Evolutionary conservation across 2,888 invertebrate species (phyloP).

Genomic region (Drosophila suboccidentalis): DNA sequence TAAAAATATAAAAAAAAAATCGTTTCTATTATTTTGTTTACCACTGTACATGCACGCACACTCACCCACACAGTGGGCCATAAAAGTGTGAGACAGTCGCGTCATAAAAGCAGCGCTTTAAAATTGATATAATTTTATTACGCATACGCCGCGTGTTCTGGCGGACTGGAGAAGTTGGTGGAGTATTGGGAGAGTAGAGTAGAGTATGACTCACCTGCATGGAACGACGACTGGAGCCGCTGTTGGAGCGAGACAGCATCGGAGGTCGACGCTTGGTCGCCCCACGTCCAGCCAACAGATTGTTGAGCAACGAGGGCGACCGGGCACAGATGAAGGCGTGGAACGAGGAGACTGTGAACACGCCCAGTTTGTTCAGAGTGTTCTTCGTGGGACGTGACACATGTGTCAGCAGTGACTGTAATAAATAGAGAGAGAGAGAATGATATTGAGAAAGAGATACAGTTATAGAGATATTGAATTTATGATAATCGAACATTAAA

Average conservation of each 20-base stretch:
- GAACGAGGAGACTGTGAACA: slow-evolving; percentile 98
- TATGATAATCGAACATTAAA: slow-evolving; percentile 33
- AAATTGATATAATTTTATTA: slow-evolving; percentile 77
- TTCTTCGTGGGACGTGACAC: slow-evolving; percentile 98
- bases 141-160: slow-evolving; percentile 54
- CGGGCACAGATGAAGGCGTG: slow-evolving; percentile 99
- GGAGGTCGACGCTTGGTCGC: slow-evolving; percentile 96
- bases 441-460: background rate
- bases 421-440: background rate
- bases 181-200: too few species aligned
- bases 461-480: slow-evolving; percentile 10
- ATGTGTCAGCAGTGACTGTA: slow-evolving; percentile 96
- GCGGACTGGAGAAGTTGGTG: background rate
- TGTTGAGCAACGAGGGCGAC: slow-evolving; percentile 96
- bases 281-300: slow-evolving; percentile 95
- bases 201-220: slow-evolving; percentile 89
- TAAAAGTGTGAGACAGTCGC: slow-evolving; percentile 51
- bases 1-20: too few species aligned
- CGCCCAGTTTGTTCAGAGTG: slow-evolving; percentile 97
- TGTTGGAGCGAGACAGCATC: slow-evolving; percentile 95
- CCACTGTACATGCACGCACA: background rate
- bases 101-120: slow-evolving; percentile 60
- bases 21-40: too few species aligned
- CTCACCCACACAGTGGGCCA: slow-evolving; percentile 18
- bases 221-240: slow-evolving; percentile 94